Evolutionary conservation across 1,140 invertebrate species (phyloP), one percentile per base, ranked within the genome.

Genomic region (Halesus radiatus): DNA sequence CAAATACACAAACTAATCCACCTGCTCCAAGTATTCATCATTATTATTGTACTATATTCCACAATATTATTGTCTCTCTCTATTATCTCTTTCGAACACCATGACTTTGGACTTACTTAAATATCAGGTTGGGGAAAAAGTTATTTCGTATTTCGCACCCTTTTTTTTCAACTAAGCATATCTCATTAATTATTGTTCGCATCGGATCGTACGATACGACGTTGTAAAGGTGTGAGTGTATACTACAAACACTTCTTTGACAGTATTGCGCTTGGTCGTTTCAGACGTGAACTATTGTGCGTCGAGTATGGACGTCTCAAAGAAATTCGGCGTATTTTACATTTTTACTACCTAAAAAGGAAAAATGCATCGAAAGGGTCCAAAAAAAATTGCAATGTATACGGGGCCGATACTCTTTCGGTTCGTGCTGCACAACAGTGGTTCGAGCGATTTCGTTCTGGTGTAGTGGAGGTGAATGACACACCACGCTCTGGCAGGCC

Each of bases 181-280:
- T 62, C 23, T 53, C 60, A 32, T 29, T 66, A 1, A 68, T 52
- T 29, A 66, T 58, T 20, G 26, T 2, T 68, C 22, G 18, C 8
- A 50, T 53, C 52, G 52, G 64, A 68, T 26, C 23, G 60, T 45
- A 58, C 26, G 23, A 60, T 45, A 60, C 29, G 20, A 10, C 54
- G 18, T 20, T 76, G 29, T 60, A 45, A 60, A 53, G 56, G 23
- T 76, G 45, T 37, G 20, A 60, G 20, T 58, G 20, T 26, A 74
- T 74, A 53, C 22, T 29, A 52, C 37, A 74, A 74, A 74, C 70
- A n/a, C 37, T 74, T 53, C 13, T 23, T 23, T 37, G 22, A 74
- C 50, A 74, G 32, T 54, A 74, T 53, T 74, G 22, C 50, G 75
- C 79, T 84, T 87, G 60, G 84, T 86, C 64, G 26, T 5, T 74